Conservation (phyloP, 1,140 invertebrate genomes). For the Ditylenchus dipsaci region DNA sequence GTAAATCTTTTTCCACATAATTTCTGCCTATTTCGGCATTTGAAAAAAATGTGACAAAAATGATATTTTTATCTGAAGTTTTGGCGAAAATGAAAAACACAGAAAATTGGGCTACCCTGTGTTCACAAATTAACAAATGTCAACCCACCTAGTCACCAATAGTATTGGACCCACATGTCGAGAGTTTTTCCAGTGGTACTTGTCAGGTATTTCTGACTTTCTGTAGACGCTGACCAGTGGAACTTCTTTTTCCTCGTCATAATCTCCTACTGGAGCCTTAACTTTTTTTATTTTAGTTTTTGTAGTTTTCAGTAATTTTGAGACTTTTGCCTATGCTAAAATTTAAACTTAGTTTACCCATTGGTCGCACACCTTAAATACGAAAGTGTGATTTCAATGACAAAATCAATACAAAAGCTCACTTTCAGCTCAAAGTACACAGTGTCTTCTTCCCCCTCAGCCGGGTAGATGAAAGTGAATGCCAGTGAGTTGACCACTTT, state of each 20-base stretch:
- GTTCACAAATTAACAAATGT: conserved; percentile 14
- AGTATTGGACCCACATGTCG: conserved; percentile 51
- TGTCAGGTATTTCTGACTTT: conserved; percentile 46
- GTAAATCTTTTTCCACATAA: no score
- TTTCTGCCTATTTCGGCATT: no score
- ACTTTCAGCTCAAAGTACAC: conserved; percentile 54
- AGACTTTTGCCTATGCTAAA: no score
- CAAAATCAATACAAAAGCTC: no score
- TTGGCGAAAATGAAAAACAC: no score
- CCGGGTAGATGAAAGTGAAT: conserved; percentile 51
- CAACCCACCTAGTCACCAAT: conserved; percentile 50
- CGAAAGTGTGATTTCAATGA: no score
- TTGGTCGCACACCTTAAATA: conserved; percentile 50
- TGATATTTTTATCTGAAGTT: no score
- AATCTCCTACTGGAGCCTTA: conserved; percentile 49
- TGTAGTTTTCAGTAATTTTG: no score
- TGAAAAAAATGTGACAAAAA: no score
- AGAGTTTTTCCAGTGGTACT: conserved; percentile 46
- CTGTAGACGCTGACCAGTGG: conserved; percentile 53
- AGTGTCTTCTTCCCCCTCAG: conserved; percentile 47
- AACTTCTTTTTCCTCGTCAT: conserved; percentile 44
- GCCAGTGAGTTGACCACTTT: conserved; percentile 53
- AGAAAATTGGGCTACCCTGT: no score
- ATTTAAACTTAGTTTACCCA: no score
- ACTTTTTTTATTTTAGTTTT: no score